Percentiles rank a stretch among this genome's conserved stretches.
These are phyloP conservation scores for Iphiclides podalirius DNA, from an alignment of 2,888 invertebrate genomes.

Conservation along the genomic window DNA sequence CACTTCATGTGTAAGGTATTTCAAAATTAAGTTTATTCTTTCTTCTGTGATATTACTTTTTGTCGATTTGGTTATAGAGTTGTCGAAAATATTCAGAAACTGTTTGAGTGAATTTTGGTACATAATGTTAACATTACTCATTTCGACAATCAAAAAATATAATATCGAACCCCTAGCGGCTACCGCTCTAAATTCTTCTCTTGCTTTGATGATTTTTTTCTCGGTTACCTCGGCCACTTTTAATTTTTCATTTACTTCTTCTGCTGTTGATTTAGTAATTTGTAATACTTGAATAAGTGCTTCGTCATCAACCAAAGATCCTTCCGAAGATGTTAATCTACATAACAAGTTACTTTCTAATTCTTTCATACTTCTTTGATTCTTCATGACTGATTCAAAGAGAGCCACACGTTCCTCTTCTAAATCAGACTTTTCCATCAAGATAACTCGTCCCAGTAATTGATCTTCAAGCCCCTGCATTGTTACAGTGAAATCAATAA, in stretches of 20 bases:
- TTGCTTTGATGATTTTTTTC: conserved; percentile 93
- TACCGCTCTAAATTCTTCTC: conserved; percentile 97
- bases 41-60: conserved; percentile 92
- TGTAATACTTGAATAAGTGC: conserved; percentile 94
- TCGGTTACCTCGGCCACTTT: conserved; percentile 96
- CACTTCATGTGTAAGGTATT: conserved; percentile 93
- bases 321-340: conserved; percentile 95
- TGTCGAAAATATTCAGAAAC: conserved; percentile 95
- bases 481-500: conserved; percentile 98
- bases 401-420: conserved; percentile 96
- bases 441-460: conserved; percentile 93
- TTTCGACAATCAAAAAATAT: conserved; percentile 97
- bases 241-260: conserved; percentile 96
- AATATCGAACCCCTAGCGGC: conserved; percentile 96
- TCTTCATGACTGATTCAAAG: conserved; percentile 97
- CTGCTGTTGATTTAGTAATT: conserved; percentile 92
- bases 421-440: conserved; percentile 97
- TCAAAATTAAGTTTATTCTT: conserved; percentile 92
- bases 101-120: conserved; percentile 98
- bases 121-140: conserved; percentile 98
- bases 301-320: conserved; percentile 97
- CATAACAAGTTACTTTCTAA: conserved; percentile 94
- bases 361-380: conserved; percentile 97
- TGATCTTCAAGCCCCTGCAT: conserved; percentile 98
- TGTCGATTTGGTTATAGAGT: conserved; percentile 93